phyloP scores from a whole-genome alignment of 2,113 vertebrate species.

The Hypanus sabinus region DNA sequence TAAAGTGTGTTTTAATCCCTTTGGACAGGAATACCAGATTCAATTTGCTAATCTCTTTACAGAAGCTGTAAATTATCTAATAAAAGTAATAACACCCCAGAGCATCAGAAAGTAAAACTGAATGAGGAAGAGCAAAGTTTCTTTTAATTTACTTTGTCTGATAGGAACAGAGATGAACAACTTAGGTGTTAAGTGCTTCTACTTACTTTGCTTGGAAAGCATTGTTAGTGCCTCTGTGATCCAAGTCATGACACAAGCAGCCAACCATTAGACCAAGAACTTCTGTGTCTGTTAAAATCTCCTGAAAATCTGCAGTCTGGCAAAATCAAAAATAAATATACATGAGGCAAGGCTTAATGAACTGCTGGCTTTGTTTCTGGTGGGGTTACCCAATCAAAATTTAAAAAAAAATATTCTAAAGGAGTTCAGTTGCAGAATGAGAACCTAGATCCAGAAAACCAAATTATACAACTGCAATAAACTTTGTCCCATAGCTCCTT shows the following conservation, averaged over 20 bases:
- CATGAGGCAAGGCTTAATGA: not conserved
- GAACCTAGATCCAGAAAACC: not conserved
- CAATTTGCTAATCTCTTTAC: not conserved
- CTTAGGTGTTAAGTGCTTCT: not conserved
- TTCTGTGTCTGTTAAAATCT: conserved; percentile 90
- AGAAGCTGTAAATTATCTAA: not conserved
- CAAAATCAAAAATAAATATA: conserved; percentile 42
- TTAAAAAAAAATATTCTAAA: not conserved
- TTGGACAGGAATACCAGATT: not conserved
- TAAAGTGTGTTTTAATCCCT: not conserved
- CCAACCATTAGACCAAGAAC: conserved; percentile 93
- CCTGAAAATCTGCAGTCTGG: conserved; percentile 90
- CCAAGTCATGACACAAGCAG: conserved; percentile 95
- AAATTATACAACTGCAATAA: not conserved
- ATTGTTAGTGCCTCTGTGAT: conserved; percentile 98
- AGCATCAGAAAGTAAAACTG: not conserved
- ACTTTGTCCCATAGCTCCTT: not conserved
- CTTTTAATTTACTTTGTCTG: not conserved
- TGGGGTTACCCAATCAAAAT: not conserved
- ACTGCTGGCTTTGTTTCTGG: not conserved
- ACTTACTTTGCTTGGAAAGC: conserved; percentile 98
- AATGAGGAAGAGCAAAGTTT: not conserved
- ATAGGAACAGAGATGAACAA: not conserved
- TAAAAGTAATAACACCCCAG: not conserved
- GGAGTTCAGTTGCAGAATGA: not conserved